Evolutionary conservation across 2,888 invertebrate genomes (phyloP).

Genomic region (Volucella inanis): DNA sequence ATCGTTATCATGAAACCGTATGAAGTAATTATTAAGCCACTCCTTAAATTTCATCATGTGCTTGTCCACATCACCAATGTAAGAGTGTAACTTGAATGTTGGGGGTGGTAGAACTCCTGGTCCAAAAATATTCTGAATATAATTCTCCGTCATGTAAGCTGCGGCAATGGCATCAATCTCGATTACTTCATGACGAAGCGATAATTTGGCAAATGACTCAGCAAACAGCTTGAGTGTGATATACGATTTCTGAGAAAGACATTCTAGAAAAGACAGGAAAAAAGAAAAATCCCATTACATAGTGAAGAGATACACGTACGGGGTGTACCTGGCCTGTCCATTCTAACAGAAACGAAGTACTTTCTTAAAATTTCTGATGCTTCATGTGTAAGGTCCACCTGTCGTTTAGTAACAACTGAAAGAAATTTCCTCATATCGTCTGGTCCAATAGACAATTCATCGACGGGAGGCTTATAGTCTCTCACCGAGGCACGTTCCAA

Average conservation of each 20-base stretch:
- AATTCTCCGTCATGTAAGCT: conserved; percentile 80
- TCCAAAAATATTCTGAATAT: conserved; percentile 79
- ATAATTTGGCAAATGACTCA: conserved; percentile 82
- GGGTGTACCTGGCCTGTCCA: conserved; percentile 80
- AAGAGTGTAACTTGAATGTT: conserved; percentile 76
- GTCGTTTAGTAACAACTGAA: conserved; percentile 77
- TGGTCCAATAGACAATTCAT: conserved; percentile 78
- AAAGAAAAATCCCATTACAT: background rate
- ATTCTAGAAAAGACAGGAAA: conserved; percentile 76
- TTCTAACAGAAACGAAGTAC: conserved; percentile 83
- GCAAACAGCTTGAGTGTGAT: conserved; percentile 80
- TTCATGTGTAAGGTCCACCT: conserved; percentile 76
- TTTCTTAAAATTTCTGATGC: conserved; percentile 82
- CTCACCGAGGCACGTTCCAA: conserved; percentile 77
- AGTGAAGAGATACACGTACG: background rate
- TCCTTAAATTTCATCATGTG: conserved; percentile 79
- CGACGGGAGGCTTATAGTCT: conserved; percentile 71
- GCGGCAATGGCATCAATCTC: conserved; percentile 79
- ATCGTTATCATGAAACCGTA: conserved; percentile 21
- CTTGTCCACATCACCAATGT: conserved; percentile 79
- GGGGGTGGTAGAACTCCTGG: conserved; percentile 78
- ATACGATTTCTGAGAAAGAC: conserved; percentile 80
- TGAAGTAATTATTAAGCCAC: conserved; percentile 79
- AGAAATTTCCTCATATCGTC: conserved; percentile 80
- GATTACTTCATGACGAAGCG: conserved; percentile 79